phyloP scores from a whole-genome alignment of 2,888 invertebrate species.

The Exephanes ischioxanthus region DNA sequence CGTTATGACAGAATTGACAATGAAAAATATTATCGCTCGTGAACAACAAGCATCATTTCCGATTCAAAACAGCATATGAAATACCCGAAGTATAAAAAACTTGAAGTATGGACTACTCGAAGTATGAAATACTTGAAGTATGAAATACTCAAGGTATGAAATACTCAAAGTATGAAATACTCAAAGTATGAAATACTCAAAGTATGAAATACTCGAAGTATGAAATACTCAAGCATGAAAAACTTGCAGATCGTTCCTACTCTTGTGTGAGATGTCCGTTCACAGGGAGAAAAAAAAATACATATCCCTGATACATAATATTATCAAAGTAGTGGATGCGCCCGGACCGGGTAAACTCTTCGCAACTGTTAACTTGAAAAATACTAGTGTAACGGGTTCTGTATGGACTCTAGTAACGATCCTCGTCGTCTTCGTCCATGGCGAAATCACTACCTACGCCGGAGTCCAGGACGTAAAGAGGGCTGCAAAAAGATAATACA shows the following conservation, averaged over 20 bases:
- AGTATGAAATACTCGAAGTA: background rate
- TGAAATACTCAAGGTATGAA: background rate
- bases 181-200: background rate
- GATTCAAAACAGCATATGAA: background rate
- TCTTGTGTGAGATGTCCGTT: background rate
- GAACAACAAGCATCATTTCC: background rate
- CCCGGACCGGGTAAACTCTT: constrained; percentile 7
- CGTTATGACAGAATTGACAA: constrained; percentile 5
- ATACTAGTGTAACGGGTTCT: constrained; percentile 18
- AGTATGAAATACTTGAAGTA: background rate
- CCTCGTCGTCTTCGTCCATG: constrained; percentile 92
- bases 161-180: background rate
- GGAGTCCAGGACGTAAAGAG: constrained; percentile 92
- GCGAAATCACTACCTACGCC: constrained; percentile 92
- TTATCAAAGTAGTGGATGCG: constrained; percentile 9
- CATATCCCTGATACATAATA: background rate
- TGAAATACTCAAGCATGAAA: background rate
- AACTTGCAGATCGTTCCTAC: constrained; percentile 5
- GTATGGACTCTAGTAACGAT: constrained; percentile 67
- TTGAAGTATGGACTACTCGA: background rate
- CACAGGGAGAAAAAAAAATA: background rate
- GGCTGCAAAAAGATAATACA: constrained; percentile 86
- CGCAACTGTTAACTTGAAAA: constrained; percentile 12
- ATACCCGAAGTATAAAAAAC: background rate
- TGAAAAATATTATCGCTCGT: background rate